phyloP scores from a whole-genome alignment of 2,888 invertebrate genomes.

The Ophioninae sp. region DNA sequence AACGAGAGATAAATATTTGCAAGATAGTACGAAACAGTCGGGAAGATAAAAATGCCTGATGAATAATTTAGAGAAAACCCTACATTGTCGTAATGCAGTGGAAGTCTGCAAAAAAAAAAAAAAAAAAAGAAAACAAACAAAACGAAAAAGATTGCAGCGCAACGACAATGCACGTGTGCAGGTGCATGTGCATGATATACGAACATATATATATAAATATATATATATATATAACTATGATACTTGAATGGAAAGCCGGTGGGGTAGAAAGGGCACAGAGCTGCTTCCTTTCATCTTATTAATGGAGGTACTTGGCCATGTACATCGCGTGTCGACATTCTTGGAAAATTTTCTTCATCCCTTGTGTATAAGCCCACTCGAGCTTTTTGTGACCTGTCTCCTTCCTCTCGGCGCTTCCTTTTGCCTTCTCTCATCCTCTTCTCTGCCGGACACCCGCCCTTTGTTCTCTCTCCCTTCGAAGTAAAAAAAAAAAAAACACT shows the following conservation, averaged over 20 bases:
- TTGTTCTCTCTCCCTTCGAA: constrained; percentile 51
- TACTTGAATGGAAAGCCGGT: constrained; percentile 8
- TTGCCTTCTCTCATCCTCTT: constrained; percentile 19
- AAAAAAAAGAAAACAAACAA: too few species aligned
- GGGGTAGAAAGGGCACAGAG: constrained; percentile 33
- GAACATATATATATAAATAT: background rate
- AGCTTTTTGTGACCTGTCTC: constrained; percentile 29
- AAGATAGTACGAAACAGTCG: background rate
- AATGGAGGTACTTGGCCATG: constrained; percentile 62
- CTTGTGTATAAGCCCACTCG: constrained; percentile 47
- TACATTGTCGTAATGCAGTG: constrained; percentile 49
- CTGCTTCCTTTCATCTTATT: constrained; percentile 65
- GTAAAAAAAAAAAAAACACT: constrained; percentile 44
- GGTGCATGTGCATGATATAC: background rate
- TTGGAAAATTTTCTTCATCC: constrained; percentile 59
- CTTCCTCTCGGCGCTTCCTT: background rate
- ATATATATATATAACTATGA: constrained; percentile 6
- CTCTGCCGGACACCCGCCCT: constrained; percentile 32
- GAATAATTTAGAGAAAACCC: constrained; percentile 52
- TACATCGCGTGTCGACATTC: constrained; percentile 50
- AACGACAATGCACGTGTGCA: constrained; percentile 58
- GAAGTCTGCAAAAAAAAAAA: constrained; percentile 16
- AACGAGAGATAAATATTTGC: constrained; percentile 46
- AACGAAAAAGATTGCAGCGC: constrained; percentile 46
- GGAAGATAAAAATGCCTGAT: constrained; percentile 32